Percentiles rank a stretch among this genome's conserved stretches.
phyloP scores from a whole-genome alignment of 2,888 invertebrate genomes.

The Philonicus albiceps region DNA sequence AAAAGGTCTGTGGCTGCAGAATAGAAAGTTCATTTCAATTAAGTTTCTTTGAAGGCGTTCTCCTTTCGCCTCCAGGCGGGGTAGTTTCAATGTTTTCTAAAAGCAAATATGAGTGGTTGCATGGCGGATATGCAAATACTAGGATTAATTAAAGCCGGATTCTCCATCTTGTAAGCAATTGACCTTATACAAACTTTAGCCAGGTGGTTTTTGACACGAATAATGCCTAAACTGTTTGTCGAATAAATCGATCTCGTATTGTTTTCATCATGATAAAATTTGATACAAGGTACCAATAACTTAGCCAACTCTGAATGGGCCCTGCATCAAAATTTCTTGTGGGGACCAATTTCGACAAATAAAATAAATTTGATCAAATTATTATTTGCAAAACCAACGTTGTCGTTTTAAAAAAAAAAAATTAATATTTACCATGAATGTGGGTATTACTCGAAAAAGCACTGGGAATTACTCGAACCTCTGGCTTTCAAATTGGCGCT shows the following conservation, averaged over 20 bases:
- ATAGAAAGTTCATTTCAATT: slow-evolving; percentile 40
- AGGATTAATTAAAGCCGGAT: slow-evolving; percentile 13
- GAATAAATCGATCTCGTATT: neutral
- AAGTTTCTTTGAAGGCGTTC: slow-evolving; percentile 31
- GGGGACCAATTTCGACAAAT: no score
- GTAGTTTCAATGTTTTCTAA: neutral
- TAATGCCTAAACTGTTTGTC: neutral
- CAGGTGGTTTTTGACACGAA: neutral
- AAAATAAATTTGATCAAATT: no score
- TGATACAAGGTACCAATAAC: no score
- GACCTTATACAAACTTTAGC: slow-evolving; percentile 4
- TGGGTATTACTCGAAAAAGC: no score
- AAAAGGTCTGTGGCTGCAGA: slow-evolving; percentile 34
- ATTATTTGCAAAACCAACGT: no score
- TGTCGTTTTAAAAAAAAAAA: no score
- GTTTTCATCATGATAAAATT: no score
- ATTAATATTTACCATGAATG: no score
- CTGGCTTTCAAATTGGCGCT: no score
- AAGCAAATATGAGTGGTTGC: slow-evolving; percentile 14
- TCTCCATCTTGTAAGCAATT: slow-evolving; percentile 26
- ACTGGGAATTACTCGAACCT: no score
- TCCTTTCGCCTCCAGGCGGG: neutral
- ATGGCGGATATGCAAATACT: neutral
- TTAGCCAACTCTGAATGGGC: no score
- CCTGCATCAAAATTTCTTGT: no score